Base-by-base conservation (phyloP, 2,888 invertebrate species). In the Stenichneumon culpator region DNA sequence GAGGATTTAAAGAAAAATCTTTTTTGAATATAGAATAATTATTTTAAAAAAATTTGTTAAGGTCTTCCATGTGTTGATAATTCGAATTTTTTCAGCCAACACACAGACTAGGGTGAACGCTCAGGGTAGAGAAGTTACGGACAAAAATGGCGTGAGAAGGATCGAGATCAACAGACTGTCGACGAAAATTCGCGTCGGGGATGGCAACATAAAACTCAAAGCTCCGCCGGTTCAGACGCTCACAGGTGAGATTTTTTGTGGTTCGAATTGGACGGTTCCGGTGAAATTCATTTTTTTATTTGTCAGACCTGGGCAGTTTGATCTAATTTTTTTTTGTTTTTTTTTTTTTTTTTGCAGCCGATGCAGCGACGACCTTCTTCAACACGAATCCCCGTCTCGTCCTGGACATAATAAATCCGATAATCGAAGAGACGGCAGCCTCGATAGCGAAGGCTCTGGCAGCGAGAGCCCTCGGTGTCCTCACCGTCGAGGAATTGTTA, bases 331-430 rank as follows among this genome's bases (percentile, higher is more conserved):
- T 32, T 32, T 32, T 52, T 25, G 6, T 60, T 28, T 25, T 50
- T 65, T 50, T 82, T 86, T 82, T 80, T 5, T 16, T 90, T 90
- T 85, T 93, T 91, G 47, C 94, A 97, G 97, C 96, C 69, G 94
- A 95, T 78, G 95, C 97, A 47, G 96, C 97, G n/a, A 95, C 95
- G 0, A 94, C 95, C 5, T 97, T 97, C 94, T 96, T 96, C 95
- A 96, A 97, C 89, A 95, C 96, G 83, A 96, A 96, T 90, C 96
- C 96, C 0, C 94, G 95, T 73, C 94, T 96, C 9, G 95, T 97
- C 3, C 93, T 97, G 93, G 96, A 97, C 87, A 96, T 97, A 69
- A 94, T 97, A 54, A 96, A 95, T 90, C 97, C 97, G 0, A 95
- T 97, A 54, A 95, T 96, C 67, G 96, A 97, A 75, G 97, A 97